Percentiles rank a stretch among this genome's conserved stretches.
These are phyloP conservation scores for Trichonephila clavata DNA, from an alignment of 1,140 invertebrate species.

Conservation along the genomic window DNA sequence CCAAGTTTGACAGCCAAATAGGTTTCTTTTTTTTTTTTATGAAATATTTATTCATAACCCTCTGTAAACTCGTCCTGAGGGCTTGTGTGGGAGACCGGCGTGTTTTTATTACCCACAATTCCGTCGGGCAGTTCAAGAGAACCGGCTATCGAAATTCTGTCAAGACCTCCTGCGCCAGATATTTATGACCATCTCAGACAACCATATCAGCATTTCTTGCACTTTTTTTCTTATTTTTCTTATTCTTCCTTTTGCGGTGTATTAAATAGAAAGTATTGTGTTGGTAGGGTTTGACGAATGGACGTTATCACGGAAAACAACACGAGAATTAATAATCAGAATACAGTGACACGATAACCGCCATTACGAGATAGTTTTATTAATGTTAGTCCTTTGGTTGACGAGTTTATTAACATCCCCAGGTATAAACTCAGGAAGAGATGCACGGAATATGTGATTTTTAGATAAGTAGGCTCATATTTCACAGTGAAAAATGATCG, in stretches of 20 bases:
- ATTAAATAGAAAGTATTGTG: slow-evolving; percentile 36
- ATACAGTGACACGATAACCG: slow-evolving; percentile 27
- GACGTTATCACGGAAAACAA: slow-evolving; percentile 27
- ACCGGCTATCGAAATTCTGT: slow-evolving; percentile 47
- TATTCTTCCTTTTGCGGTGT: neutral
- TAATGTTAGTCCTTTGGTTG: neutral
- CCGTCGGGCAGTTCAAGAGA: slow-evolving; percentile 12
- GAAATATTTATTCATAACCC: slow-evolving; percentile 22
- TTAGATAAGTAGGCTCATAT: neutral
- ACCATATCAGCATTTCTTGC: slow-evolving; percentile 42
- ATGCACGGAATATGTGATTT: neutral
- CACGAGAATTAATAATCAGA: slow-evolving; percentile 17
- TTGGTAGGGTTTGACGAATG: slow-evolving; percentile 18
- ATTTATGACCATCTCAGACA: slow-evolving; percentile 13
- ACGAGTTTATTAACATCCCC: neutral
- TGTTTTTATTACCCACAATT: slow-evolving; percentile 7
- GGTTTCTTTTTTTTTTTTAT: neutral
- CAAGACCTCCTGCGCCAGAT: slow-evolving; percentile 9
- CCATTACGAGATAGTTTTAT: slow-evolving; percentile 8
- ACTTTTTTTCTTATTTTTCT: neutral
- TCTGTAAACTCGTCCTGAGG: neutral
- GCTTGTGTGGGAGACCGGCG: neutral
- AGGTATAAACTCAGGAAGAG: neutral
- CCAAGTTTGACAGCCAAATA: neutral
- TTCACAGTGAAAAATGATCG: neutral